Conservation (phyloP, 2,888 invertebrate species). For the Scaptomyza tumidula region DNA sequence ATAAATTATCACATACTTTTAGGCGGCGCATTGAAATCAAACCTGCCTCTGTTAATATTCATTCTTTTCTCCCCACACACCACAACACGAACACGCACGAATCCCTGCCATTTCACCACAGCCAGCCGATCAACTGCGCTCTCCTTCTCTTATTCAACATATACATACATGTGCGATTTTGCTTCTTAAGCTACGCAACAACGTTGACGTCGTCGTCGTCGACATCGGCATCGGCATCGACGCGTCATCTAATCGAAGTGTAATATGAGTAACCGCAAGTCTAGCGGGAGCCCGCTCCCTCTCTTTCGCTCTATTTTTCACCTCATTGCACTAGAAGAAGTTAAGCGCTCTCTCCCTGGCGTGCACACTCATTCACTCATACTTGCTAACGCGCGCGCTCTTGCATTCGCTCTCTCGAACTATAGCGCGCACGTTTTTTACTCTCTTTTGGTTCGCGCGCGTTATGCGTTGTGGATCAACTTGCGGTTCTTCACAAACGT, state of each 20-base stretch:
- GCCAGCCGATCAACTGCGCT: background rate
- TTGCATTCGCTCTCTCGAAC: background rate
- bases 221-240: constrained; percentile 15
- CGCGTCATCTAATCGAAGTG: constrained; percentile 37
- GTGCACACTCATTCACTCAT: background rate
- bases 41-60: background rate
- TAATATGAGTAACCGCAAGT: constrained; percentile 41
- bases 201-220: constrained; percentile 37
- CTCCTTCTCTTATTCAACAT: constrained; percentile 16
- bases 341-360: constrained; percentile 18
- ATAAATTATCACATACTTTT: background rate
- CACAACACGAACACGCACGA: background rate
- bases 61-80: background rate
- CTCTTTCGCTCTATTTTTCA: too few relatives aligned
- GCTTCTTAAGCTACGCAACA: background rate
- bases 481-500: constrained; percentile 63
- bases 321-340: constrained; percentile 28
- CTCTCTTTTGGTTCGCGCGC: constrained; percentile 17
- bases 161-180: background rate
- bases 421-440: background rate
- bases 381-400: constrained; percentile 1
- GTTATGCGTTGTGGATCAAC: constrained; percentile 55
- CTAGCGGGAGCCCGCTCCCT: background rate
- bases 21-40: background rate
- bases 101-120: background rate